Evolutionary conservation across 2,113 vertebrate species (phyloP), one percentile per base, ranked within the genome.

Genomic region (Ictalurus punctatus): DNA sequence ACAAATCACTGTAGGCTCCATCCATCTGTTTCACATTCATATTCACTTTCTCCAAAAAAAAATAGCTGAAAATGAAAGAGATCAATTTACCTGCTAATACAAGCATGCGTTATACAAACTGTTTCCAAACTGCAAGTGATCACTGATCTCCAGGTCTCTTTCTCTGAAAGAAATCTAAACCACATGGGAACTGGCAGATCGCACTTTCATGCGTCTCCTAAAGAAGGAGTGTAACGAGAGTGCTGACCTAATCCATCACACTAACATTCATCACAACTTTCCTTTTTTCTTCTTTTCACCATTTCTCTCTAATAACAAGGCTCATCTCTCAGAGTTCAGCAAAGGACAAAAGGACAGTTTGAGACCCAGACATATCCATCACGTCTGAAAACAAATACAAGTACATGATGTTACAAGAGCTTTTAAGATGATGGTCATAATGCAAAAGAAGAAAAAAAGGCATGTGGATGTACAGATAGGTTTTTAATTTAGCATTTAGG

Each of bases 221-320:
- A 65, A 87, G 40, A 73, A 84, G 40, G 73, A 80, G 83, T 34
- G 83, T 84, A 88, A 84, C 40, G 44, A 67, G 59, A 81, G 87
- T 65, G 86, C 83, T 89, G 84, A 89, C 90, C 87, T 56, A 76
- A 87, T 91, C 87, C 25, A 87, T 91, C 90, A 87, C 4, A 16
- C 40, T 79, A 30, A 54, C 73, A 89, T 54, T 61, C 17, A 76
- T 83, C 30, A 25, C 52, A 44, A 73, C 54, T 71, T 83, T 83
- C 63, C 52, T 40, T 58, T 59, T 52, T 14, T 48, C 44, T 17
- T 21, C 56, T 8, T 34, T 84, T 63, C 59, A 34, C 71, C 0
- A 19, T 71, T 23, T 27, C 52, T 73, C 79, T 73, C 52, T 48
- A 48, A 81, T 89, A 89, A 91, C 84, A 81, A 74, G 19, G 56